Evolutionary conservation across 23 tunicate genomes (phyloP).

Genomic region (Aplidium turbinatum): DNA sequence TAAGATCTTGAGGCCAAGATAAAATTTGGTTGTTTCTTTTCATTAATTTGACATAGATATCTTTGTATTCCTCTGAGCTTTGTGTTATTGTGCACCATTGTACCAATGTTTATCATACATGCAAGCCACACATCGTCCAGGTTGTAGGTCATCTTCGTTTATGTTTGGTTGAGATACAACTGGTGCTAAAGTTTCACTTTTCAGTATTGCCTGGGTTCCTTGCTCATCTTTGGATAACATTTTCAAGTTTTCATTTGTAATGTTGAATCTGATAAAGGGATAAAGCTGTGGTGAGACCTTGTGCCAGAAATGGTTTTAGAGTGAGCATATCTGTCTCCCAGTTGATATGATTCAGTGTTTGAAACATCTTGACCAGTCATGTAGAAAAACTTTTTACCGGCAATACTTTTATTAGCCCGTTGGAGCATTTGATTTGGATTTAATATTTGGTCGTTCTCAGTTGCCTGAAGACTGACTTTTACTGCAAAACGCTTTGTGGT

Average conservation of each 20-base stretch:
- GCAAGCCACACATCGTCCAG: slow-evolving; percentile 10
- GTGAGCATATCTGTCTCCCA: not conserved
- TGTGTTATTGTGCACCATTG: slow-evolving; percentile 4
- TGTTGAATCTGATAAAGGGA: not conserved
- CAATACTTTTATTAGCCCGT: not conserved
- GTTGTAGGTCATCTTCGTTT: too few species aligned
- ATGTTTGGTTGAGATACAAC: too few species aligned
- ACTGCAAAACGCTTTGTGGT: not conserved
- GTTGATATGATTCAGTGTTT: not conserved
- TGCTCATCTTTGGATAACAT: slow-evolving; percentile 3
- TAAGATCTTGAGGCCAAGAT: slow-evolving; percentile 14
- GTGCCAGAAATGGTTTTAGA: slow-evolving; percentile 2
- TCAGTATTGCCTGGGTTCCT: not conserved
- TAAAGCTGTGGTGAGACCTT: slow-evolving; percentile 16
- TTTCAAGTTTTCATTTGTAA: slow-evolving; percentile 5
- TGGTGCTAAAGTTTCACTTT: not conserved
- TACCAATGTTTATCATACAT: slow-evolving; percentile 13
- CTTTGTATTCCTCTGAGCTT: slow-evolving; percentile 18
- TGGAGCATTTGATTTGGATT: not conserved
- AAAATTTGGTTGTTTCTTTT: not conserved
- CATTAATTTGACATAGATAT: slow-evolving; percentile 19
- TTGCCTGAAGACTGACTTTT: not conserved
- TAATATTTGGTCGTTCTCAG: not conserved
- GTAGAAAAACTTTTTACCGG: not conserved
- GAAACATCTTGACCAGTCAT: not conserved